A percentile compares a stretch with the other conserved stretches of the same genome.
Evolutionary conservation across 2,888 invertebrate species (phyloP).

Genomic region (Spilarctia lutea): DNA sequence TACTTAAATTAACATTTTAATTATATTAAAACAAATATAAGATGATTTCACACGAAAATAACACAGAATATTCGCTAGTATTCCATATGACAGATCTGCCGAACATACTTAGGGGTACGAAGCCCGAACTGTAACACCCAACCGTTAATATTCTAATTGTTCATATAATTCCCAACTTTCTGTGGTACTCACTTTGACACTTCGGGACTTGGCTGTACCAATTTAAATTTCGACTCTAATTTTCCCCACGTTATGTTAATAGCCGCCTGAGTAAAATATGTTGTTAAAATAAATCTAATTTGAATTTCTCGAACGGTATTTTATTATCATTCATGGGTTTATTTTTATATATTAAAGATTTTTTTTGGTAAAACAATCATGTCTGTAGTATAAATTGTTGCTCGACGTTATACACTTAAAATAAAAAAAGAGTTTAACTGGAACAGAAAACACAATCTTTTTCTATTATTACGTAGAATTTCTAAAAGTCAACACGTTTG

Average conservation of each 20-base stretch:
- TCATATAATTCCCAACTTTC: constrained; percentile 49
- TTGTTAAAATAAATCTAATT: constrained; percentile 18
- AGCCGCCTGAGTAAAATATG: constrained; percentile 19
- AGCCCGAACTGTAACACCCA: constrained; percentile 16
- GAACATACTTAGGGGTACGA: background rate
- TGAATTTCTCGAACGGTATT: constrained; percentile 9
- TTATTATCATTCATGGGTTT: background rate
- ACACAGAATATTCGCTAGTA: background rate
- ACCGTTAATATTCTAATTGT: constrained; percentile 50
- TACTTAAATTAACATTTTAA: too few relatives aligned
- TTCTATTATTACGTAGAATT: too few relatives aligned
- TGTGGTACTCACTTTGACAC: constrained; percentile 44
- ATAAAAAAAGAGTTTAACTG: too few relatives aligned
- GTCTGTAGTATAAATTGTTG: too few relatives aligned
- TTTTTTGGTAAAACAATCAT: background rate
- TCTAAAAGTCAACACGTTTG: too few relatives aligned
- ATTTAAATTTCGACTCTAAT: constrained; percentile 36
- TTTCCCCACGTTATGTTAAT: constrained; percentile 21
- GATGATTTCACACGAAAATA: background rate
- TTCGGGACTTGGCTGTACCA: constrained; percentile 28
- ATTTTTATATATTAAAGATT: background rate
- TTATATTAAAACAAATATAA: background rate
- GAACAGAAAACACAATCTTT: too few relatives aligned
- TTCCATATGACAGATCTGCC: background rate
- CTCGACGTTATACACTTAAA: too few relatives aligned